Evolutionary conservation across 30 jellyfish, hydroid and myxozoan genomes (phyloP), one percentile per base, ranked within the genome.

Genomic region (Euphysa ruthae): DNA sequence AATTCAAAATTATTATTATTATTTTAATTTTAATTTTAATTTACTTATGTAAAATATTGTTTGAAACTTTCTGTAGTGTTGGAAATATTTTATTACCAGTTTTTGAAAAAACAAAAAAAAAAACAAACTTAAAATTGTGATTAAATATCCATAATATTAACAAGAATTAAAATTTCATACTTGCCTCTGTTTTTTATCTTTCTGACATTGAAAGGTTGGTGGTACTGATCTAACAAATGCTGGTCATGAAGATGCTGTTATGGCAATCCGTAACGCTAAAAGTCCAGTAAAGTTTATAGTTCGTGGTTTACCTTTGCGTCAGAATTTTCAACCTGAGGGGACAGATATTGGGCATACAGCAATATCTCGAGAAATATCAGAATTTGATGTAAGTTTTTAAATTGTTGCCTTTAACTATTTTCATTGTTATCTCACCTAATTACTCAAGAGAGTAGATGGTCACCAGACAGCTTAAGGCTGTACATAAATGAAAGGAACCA

Each of bases 241-340:
- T 32, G 50, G 82, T 12, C 95, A 84, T 73, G 93, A 84, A 25
- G 91, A 84, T 23, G 95, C 95, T 0, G 95, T 84, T 13, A 68
- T 57, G 16, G 95, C 87, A 33, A 84, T 84, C 23, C 82, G 90
- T 3, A 70, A 84, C 55, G 93, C 95, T 25, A 52, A 35, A 12
- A 71, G 80, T 55, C 95, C 95, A 7, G 95, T 84, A 20, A 50
- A 69, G 24, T 84, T 84, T 66, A 84, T 76, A 4, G 95, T 84
- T 26, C 43, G 83, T 24, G 79, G 95, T 31, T 16, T 84, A 13
- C 79, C 93, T 18, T 28, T 16, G 32, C 60, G 7, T n/a, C n/a
- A n/a, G n/a, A n/a, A n/a, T n/a, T n/a, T n/a, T n/a, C n/a, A n/a
- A n/a, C n/a, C n/a, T n/a, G n/a, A n/a, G n/a, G n/a, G n/a, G n/a